Evolutionary conservation across 2,888 invertebrate genomes (phyloP).

Genomic region (Cactoblastis cactorum): DNA sequence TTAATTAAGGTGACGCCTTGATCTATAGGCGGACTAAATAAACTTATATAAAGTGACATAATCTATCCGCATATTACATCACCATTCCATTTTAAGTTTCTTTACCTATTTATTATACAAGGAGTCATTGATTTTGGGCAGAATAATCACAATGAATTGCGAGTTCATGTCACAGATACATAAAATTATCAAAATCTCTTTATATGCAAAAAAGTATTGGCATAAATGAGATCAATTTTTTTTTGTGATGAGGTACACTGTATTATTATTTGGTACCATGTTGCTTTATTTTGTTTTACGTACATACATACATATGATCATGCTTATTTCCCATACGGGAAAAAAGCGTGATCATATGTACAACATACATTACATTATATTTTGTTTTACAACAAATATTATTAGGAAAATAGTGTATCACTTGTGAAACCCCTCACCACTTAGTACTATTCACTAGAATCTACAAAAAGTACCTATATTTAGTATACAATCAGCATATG

Average conservation of each 20-base stretch:
- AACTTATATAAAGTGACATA: constrained; percentile 18
- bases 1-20: constrained; percentile 24
- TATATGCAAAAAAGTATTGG: constrained; percentile 1
- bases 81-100: background rate
- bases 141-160: background rate
- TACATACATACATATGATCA: no score
- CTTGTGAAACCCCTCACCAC: no score
- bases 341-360: no score
- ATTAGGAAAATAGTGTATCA: no score
- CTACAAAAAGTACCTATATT: background rate
- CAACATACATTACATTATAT: no score
- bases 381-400: no score
- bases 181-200: background rate
- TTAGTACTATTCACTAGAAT: background rate
- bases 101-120: background rate
- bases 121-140: background rate
- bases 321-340: no score
- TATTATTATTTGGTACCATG: background rate
- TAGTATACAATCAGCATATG: background rate
- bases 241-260: background rate
- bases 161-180: background rate
- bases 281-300: no score
- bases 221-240: constrained; percentile 7
- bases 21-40: constrained; percentile 26
- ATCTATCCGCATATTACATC: constrained; percentile 1